Base-by-base conservation (phyloP, 1,140 invertebrate species). In the Zaprionus kolodkinae region DNA sequence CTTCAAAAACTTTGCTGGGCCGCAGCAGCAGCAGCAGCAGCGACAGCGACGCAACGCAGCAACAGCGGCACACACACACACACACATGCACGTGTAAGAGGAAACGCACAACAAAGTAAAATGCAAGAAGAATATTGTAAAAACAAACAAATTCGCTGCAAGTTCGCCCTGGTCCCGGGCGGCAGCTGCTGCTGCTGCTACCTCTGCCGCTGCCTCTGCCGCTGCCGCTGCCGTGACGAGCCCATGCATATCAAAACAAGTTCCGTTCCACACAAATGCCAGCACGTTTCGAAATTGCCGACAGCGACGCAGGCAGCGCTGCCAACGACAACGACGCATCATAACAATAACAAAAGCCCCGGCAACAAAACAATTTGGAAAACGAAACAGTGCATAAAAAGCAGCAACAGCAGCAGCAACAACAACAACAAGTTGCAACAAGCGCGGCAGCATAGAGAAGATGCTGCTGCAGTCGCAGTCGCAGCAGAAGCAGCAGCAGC, bases 191-290 rank as follows among this genome's bases (percentile, higher is more conserved):
- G 57, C 73, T 74, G 67, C 66, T 61, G 2, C 15, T 36, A 50
- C 64, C 74, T 43, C 52, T 45, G 27, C 38, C 27, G 1, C 27
- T 57, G 76, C 60, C 60, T 68, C 27, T 21, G 43, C 48, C 62
- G 43, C 45, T 55, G 61, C 65, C 40, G 66, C 63, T 43, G 56
- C 67, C 40, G 50, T 70, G 54, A 67, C 72, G 72, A 72, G 76
- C 43, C 79, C 79, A 83, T 80, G 83, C 83, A 87, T 87, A 78
- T 87, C 76, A 87, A 87, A 87, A 87, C 83, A 87, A 87, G 83
- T 87, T 87, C 83, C 83, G 84, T 87, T 87, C 84, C 83, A 87
- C 83, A 82, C 83, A 87, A 88, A 88, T 87, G 83, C 83, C 83
- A 87, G 84, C 83, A 87, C 83, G 83, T 87, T 87, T 87, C 84